Conservation (phyloP, 2,797 vertebrate genomes). For the Lagorchestes hirsutus region DNA sequence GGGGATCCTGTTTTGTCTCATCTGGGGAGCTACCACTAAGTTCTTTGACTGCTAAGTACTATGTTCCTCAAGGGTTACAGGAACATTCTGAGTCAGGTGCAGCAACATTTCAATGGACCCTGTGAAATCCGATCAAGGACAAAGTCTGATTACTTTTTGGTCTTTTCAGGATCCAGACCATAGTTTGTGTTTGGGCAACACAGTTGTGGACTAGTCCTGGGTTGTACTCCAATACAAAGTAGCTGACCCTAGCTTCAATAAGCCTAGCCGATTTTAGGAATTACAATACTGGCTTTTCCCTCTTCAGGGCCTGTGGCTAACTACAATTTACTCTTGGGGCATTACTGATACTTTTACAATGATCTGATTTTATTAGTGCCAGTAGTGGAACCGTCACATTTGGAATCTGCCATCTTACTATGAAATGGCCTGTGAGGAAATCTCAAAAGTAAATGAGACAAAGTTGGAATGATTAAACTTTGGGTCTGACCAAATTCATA, state of each 20-base stretch:
- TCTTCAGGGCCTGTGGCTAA: not conserved
- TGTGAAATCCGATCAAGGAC: not conserved
- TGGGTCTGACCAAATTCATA: not conserved
- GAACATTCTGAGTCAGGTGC: not conserved
- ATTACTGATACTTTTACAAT: not conserved
- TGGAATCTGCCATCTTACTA: not conserved
- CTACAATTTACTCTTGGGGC: not conserved
- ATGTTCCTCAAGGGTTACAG: not conserved
- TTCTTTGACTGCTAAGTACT: too few species aligned
- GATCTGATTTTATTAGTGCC: not conserved
- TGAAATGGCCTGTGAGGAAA: not conserved
- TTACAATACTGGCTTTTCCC: too few species aligned
- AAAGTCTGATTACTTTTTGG: not conserved
- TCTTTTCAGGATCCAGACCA: not conserved
- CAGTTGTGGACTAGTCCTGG: not conserved
- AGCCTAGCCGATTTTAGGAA: not conserved
- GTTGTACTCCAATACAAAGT: not conserved
- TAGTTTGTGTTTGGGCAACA: not conserved
- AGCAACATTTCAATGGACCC: not conserved
- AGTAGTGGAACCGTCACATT: not conserved
- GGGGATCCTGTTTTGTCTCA: too few species aligned
- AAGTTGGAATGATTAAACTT: not conserved
- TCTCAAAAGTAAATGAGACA: not conserved
- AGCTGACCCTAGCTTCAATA: not conserved
- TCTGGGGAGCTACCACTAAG: too few species aligned